Conservation (phyloP, 2,113 vertebrate species). For the Pluvianellus socialis region DNA sequence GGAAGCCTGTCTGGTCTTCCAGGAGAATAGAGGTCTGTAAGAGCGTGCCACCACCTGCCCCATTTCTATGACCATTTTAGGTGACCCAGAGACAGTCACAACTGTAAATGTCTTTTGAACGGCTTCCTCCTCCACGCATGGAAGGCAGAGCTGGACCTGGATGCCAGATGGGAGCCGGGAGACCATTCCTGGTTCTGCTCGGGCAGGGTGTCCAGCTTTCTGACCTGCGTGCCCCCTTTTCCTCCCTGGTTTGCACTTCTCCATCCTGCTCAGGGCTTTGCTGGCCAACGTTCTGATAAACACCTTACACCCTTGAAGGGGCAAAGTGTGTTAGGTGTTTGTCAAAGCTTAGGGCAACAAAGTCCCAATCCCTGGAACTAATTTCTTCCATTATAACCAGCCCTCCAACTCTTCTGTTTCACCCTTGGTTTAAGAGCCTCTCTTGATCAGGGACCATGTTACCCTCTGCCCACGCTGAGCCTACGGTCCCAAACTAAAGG, state of each 20-base stretch:
- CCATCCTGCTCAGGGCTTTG: not conserved
- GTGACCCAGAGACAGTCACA: not conserved
- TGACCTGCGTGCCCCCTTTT: not conserved
- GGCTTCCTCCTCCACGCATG: not conserved
- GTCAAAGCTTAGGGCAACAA: not conserved
- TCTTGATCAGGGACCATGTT: not conserved
- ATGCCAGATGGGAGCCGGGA: not conserved
- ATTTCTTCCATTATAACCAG: not conserved
- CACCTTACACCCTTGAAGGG: not conserved
- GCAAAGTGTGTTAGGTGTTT: not conserved
- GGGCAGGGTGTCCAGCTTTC: not conserved
- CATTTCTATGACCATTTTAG: not conserved
- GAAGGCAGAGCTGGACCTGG: not conserved
- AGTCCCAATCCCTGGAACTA: accelerated
- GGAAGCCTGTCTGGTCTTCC: not conserved
- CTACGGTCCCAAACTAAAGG: not conserved
- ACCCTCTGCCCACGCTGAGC: not conserved
- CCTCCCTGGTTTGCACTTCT: not conserved
- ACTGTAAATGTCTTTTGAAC: not conserved
- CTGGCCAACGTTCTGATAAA: not conserved
- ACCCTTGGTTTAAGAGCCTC: not conserved
- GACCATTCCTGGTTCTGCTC: not conserved
- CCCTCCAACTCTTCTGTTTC: not conserved
- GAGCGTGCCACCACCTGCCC: not conserved
- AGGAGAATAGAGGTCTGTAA: not conserved